These are phyloP conservation scores for Neotoma lepida DNA, from an alignment of 2,113 vertebrate genomes.

Conservation along the genomic window DNA sequence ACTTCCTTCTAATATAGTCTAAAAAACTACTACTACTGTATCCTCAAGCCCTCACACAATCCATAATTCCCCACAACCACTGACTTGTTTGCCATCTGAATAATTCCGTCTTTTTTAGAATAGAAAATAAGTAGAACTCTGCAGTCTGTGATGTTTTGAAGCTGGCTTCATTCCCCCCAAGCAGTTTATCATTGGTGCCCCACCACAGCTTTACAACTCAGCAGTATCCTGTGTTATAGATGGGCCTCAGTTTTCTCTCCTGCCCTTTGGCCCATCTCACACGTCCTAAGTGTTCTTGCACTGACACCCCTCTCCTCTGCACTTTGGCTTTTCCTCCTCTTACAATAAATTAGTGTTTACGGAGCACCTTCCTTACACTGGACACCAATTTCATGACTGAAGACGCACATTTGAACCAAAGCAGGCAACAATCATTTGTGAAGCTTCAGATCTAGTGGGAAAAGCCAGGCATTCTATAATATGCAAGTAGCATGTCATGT, in stretches of 20 bases:
- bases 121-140: not conserved
- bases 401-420: not conserved
- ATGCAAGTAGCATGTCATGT: fast-evolving
- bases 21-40: not conserved
- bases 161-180: not conserved
- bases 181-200: fast-evolving
- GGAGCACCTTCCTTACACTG: fast-evolving
- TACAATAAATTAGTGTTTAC: not conserved
- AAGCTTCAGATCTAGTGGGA: not conserved
- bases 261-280: not conserved
- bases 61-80: not conserved
- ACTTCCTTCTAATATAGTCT: not conserved
- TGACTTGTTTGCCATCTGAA: not conserved
- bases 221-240: fast-evolving
- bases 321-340: not conserved
- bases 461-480: not conserved
- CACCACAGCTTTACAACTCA: not conserved
- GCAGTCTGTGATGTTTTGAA: not conserved
- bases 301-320: not conserved
- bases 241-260: too few species aligned
- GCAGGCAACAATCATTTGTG: not conserved
- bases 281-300: not conserved
- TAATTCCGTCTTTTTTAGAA: not conserved
- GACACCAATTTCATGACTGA: not conserved
- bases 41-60: not conserved